Evolutionary conservation across 2,888 invertebrate genomes (phyloP), one percentile per base, ranked within the genome.

Genomic region (Drosophila ochracea): DNA sequence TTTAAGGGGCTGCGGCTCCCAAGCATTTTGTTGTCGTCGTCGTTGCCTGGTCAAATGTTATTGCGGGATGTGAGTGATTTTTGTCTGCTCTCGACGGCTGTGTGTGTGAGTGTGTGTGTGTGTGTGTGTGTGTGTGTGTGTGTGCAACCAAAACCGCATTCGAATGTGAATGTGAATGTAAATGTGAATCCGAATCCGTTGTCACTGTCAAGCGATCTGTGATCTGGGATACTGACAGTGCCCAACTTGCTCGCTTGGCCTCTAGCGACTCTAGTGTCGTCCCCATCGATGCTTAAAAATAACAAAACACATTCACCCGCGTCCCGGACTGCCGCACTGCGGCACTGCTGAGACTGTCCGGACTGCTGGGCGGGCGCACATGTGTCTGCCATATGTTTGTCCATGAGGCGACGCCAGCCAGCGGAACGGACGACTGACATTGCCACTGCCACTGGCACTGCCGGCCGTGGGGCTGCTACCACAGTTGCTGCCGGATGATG

Each of bases 361-460:
- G 63, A 65, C 66, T 47, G 73, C 73, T 75, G 79, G 75, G 70
- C 77, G 72, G 83, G 75, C 73, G 50, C 63, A 57, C 88, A 88
- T 88, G 72, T 88, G 88, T 85, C 78, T 73, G 74, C 88, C 88
- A 88, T 81, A 88, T 88, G 88, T 90, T 90, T 81, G 91, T 91
- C 86, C 91, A 82, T 87, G 89, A 74, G 79, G 69, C 79, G 78
- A 74, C 70, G 78, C 82, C 89, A 83, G 72, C 65, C 72, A 68
- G 71, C 72, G 73, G 71, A 75, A 83, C 80, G 75, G 72, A 76
- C 80, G 73, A 73, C 63, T 69, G 78, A 61, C 68, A 78, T 57
- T 52, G 67, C 52, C 64, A 13, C 62, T 41, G 61, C 63, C 76
- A 54, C 80, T 41, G 61, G 61, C 76, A 54, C 80, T 35, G 49